A percentile compares a stretch with the other conserved stretches of the same genome.
phyloP scores from a whole-genome alignment of 2,113 vertebrate genomes.

The Puffinus mauretanicus region DNA sequence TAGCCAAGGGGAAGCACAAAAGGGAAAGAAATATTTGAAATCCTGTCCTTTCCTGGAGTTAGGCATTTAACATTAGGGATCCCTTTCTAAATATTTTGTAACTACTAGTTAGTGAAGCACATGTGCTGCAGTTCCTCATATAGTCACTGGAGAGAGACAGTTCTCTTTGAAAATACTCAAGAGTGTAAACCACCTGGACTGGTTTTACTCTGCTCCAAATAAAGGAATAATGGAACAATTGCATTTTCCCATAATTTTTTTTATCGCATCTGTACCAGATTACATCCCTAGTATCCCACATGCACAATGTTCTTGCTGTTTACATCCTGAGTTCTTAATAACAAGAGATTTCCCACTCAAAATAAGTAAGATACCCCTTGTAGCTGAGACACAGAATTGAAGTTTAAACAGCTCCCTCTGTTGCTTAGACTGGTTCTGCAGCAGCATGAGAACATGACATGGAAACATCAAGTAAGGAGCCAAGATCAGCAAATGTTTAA shows the following conservation, averaged over 20 bases:
- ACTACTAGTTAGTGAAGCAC: neutral
- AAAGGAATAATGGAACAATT: neutral
- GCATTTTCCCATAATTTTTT: neutral
- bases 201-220: neutral
- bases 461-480: neutral
- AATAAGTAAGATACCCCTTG: neutral
- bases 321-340: neutral
- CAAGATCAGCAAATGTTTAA: neutral
- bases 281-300: neutral
- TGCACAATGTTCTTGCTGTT: neutral
- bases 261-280: neutral
- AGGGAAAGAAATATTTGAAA: neutral
- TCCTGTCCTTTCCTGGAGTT: neutral
- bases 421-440: neutral
- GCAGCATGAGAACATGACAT: neutral
- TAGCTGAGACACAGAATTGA: neutral
- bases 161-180: neutral
- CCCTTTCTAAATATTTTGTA: neutral
- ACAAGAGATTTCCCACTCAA: neutral
- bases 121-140: neutral
- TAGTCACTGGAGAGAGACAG: neutral
- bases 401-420: neutral
- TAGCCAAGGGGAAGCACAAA: neutral
- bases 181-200: neutral
- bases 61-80: neutral